Evolutionary conservation across 2,113 vertebrate species (phyloP).

Genomic region (Lates calcarifer): DNA sequence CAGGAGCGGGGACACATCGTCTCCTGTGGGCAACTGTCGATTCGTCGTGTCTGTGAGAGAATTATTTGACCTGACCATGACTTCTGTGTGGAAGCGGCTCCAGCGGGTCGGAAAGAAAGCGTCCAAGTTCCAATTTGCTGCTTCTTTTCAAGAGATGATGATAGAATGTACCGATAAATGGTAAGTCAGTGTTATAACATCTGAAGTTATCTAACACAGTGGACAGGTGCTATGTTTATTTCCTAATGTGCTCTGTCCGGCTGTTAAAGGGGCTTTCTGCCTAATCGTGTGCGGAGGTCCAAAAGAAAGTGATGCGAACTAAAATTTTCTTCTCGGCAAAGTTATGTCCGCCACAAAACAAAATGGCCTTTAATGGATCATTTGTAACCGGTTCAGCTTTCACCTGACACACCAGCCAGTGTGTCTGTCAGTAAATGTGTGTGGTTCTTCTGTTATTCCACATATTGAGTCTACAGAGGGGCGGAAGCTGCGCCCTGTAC

Average conservation of each 20-base stretch:
- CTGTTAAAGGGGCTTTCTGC: not conserved
- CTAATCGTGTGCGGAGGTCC: not conserved
- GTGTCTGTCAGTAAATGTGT: not conserved
- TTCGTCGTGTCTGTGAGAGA: not conserved
- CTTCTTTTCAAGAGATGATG: conserved; percentile 89
- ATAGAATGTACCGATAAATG: conserved; percentile 91
- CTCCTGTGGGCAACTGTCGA: not conserved
- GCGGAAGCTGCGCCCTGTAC: not conserved
- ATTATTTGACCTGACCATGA: conserved; percentile 80
- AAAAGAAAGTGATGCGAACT: conserved; percentile 17
- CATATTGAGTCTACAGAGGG: too few species aligned
- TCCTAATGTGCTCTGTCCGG: not conserved
- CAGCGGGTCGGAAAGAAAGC: conserved; percentile 92
- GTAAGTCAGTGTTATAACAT: conserved; percentile 74
- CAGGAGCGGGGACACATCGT: not conserved
- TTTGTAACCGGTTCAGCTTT: not conserved
- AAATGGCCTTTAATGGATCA: not conserved
- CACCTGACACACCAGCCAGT: too few species aligned
- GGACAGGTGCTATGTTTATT: not conserved
- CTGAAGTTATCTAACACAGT: not conserved
- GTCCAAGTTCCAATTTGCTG: conserved; percentile 91
- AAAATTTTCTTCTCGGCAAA: not conserved
- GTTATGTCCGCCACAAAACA: not conserved
- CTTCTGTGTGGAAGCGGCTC: conserved; percentile 94
- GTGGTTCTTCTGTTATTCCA: not conserved